Evolutionary conservation across 1,140 invertebrate genomes (phyloP).

Genomic region (Camponotus pennsylvanicus): DNA sequence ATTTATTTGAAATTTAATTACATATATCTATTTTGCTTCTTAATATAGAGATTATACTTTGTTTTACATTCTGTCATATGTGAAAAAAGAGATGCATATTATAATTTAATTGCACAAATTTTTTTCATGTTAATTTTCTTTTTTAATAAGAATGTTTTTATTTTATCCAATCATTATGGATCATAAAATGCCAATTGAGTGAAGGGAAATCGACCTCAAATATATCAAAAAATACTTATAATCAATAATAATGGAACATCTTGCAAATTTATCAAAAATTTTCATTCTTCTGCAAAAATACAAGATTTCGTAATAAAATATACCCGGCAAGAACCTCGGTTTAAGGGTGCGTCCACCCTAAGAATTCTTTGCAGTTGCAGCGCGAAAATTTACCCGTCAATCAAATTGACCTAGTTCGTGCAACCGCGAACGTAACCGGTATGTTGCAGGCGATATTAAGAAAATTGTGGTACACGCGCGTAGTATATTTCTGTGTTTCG

Average conservation of each 20-base stretch:
- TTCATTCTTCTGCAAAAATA: neutral
- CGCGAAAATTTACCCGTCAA: conserved; percentile 64
- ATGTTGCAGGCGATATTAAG: conserved; percentile 29
- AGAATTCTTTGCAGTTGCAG: conserved; percentile 35
- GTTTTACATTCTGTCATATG: neutral
- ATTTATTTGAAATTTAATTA: neutral
- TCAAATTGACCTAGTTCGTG: conserved; percentile 74
- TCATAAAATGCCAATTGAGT: neutral
- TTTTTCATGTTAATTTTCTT: neutral
- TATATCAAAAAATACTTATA: neutral
- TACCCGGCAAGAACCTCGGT: neutral
- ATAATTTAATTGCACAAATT: neutral
- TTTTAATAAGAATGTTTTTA: neutral
- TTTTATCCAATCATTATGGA: neutral
- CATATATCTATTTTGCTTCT: neutral
- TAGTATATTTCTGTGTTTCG: conserved; percentile 14
- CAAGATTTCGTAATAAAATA: neutral
- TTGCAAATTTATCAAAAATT: neutral
- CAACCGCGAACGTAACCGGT: conserved; percentile 60
- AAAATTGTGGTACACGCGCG: conserved; percentile 54
- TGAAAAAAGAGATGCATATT: neutral
- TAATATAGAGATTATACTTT: too few species aligned
- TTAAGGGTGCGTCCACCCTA: conserved; percentile 1
- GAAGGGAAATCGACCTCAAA: neutral
- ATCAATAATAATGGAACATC: neutral